Evolutionary conservation across 1,140 invertebrate species (phyloP), one percentile per base, ranked within the genome.

Genomic region (Ooceraea biroi): DNA sequence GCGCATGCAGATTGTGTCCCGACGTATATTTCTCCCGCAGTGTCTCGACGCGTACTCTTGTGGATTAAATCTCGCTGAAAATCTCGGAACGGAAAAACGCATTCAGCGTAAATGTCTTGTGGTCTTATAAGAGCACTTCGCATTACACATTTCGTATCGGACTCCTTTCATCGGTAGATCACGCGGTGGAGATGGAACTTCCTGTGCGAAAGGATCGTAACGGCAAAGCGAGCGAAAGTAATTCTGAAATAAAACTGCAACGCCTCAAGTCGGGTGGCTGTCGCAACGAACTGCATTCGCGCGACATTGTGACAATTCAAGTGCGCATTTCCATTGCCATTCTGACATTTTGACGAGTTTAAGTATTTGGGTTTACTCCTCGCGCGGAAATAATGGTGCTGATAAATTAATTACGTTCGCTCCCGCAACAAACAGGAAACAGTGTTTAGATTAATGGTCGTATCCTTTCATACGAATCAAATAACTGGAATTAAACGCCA

Each of bases 181-280:
- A 41, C 72, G 17, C 17, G n/a, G 14, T 36, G 46, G 60, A 77
- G 44, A 25, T 44, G 44, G 48, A 50, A 66, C 60, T 74, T 61
- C 10, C 22, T 10, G 27, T 77, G 12, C 73, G 25, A 66, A 66
- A 77, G 3, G 60, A 77, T 50, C 46, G 48, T 66, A 77, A 66
- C 19, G 73, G 73, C 12, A 41, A 77, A 77, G 65, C 27, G 73
- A 77, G 72, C 57, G 72, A 74, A 65, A 66, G 44, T 66, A 77
- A 77, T 77, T 27, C 10, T 10, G 17, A 44, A 30, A 66, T 27
- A 77, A 66, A 52, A 44, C 73, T 36, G 44, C 44, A 50, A 66
- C 65, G 60, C 50, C 60, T 66, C 44, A 60, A 76, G 41, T 41
- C 57, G 44, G 22, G 19, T 77, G 65, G 65, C 41, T 76, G 58